Evolutionary conservation across 1,140 invertebrate genomes (phyloP).

Genomic region (Drosophila quadrilineata): DNA sequence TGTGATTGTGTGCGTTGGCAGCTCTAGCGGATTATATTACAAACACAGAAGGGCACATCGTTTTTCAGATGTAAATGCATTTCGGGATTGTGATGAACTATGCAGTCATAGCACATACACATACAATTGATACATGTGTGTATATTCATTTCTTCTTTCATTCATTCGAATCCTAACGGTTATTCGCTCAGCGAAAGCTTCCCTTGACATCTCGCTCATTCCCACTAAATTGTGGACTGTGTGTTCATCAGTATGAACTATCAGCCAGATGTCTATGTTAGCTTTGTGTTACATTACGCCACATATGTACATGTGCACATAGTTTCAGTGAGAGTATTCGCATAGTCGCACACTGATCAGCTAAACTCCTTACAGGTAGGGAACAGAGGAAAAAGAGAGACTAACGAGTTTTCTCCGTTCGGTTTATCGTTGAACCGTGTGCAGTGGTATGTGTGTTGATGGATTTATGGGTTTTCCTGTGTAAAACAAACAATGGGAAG

Average conservation of each 20-base stretch:
- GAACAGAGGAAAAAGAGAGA: constrained; percentile 10
- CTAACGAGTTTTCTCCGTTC: constrained; percentile 64
- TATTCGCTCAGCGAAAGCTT: constrained; percentile 14
- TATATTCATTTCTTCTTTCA: constrained; percentile 23
- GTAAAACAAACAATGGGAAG: constrained; percentile 57
- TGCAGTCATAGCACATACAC: no score
- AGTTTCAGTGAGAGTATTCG: neutral
- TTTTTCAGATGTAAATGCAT: constrained; percentile 21
- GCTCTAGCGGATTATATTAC: constrained; percentile 43
- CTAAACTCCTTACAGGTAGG: constrained; percentile 40
- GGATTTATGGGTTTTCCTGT: constrained; percentile 60
- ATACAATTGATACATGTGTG: constrained; percentile 20
- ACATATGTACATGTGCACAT: neutral
- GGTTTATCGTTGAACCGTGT: constrained; percentile 52
- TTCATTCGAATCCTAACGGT: constrained; percentile 26
- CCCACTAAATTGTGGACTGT: neutral
- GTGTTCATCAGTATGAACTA: neutral
- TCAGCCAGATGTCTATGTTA: neutral
- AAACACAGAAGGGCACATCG: constrained; percentile 12
- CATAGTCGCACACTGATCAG: no score
- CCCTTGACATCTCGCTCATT: constrained; percentile 10
- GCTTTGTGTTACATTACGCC: no score
- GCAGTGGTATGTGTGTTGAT: constrained; percentile 31
- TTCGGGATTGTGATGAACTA: constrained; percentile 16
- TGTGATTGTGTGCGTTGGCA: constrained; percentile 22